Evolutionary conservation across 2,797 vertebrate genomes (phyloP), one percentile per base, ranked within the genome.

Genomic region (Limosa lapponica): DNA sequence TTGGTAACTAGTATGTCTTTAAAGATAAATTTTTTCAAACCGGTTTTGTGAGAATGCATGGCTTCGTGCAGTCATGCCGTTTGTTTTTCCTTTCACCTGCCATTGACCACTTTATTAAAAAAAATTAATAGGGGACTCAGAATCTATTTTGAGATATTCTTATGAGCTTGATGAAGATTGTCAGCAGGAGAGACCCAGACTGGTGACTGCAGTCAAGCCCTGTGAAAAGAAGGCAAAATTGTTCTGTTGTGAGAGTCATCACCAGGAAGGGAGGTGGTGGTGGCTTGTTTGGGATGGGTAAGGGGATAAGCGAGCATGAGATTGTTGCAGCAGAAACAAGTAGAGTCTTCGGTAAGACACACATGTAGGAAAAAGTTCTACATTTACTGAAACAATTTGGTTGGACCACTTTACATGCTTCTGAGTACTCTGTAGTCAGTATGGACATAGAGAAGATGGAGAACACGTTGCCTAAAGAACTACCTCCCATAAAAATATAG

Each of bases 401-500:
- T 59, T 74, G 1, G 3, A 32, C 24, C 22, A 22, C 43, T 83
- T 82, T 23, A 15, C 37, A 5, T 37, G 7, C 27, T 75, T 87
- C 13, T 61, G 51, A 34, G 25, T 54, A 23, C 11, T 73, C 34
- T 82, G 7, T 27, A 36, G 30, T 67, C 48, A 28, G 1, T 62
- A 39, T n/a, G 16, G 19, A 11, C 73, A 16, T 18, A 82, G 48
- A 67, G 39, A 64, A 87, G n/a, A 34, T 51, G 11, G 43, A 62
- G 55, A 73, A 59, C 0, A 0, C 22, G 23, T 67, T 41, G 6
- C 22, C 22, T 54, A 20, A 41, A 82, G 41, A 67, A 55, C 0
- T 4, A 37, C 2, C 3, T 49, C 28, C 30, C 54, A 12, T 77
- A 54, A 73, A 65, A 62, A 54, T 51, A 22, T 3, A 44, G 19